Evolutionary conservation across 2,797 vertebrate species (phyloP), one percentile per base, ranked within the genome.

Genomic region (Crotalus adamanteus): DNA sequence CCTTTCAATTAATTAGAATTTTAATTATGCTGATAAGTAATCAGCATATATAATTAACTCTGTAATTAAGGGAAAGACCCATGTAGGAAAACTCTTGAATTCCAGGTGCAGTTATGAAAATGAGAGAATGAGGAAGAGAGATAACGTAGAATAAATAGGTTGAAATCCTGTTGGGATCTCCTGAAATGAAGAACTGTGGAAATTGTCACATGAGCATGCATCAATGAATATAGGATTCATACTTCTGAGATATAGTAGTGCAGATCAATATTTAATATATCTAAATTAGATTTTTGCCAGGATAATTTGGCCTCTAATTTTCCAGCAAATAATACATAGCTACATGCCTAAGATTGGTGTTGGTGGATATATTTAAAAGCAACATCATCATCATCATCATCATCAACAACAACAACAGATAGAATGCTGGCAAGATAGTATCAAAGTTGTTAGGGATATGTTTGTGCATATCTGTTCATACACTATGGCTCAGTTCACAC

Each of bases 41-140:
- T 92, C 88, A 92, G 92, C 88, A 86, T 92, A 92, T 90, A 86
- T 92, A 92, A 92, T 92, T 65, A 92, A 55, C 59, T 89, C 60
- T 86, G 26, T 92, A 57, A 92, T 86, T 92, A 90, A 31, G 88
- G 31, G 47, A 65, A 86, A 92, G 51, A 65, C 78, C 92, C 59
- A 92, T 57, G 78, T 65, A 65, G 59, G 51, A 90, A 90, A 86
- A 65, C 59, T 88, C 86, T 90, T 37, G 25, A 83, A 89, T 93
- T 16, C 26, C 93, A 92, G 13, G 8, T 95, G 5, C 51, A 18
- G 60, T 3, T 22, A 20, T 51, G 25, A 91, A 31, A 91, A 26
- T 47, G 26, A 65, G 69, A 83, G 9, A 47, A 3, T 0, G 31
- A 73, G 31, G 63, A n/a, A 37, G 69, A 73, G 69, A 73, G 69